Evolutionary conservation across 2,797 vertebrate species (phyloP).

Genomic region (Sandelia bainsii): DNA sequence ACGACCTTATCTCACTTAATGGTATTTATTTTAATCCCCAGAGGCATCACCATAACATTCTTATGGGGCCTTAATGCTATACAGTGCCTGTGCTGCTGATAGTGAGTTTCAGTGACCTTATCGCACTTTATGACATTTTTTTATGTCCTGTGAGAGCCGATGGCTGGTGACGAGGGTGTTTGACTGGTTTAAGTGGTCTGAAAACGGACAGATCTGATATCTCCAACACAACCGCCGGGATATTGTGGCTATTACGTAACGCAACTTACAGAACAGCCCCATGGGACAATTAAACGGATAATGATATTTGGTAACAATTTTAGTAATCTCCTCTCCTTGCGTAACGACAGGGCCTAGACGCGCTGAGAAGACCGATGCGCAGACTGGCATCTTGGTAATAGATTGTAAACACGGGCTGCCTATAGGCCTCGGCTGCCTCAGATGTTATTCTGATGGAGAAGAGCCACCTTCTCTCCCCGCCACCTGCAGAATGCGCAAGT

Average conservation of each 20-base stretch:
- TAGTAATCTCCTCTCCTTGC: constrained; percentile 62
- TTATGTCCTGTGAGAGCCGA: constrained; percentile 46
- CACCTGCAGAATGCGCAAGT: constrained; percentile 97
- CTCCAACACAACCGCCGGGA: constrained; percentile 43
- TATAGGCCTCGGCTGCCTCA: constrained; percentile 73
- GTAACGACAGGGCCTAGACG: constrained; percentile 60
- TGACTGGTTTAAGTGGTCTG: constrained; percentile 52
- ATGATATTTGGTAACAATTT: constrained; percentile 60
- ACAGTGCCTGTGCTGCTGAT: constrained; percentile 25
- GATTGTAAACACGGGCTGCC: constrained; percentile 72
- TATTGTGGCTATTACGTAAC: constrained; percentile 71
- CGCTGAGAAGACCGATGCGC: constrained; percentile 62
- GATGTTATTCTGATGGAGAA: constrained; percentile 72
- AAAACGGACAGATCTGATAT: constrained; percentile 36
- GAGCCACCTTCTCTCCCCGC: constrained; percentile 83
- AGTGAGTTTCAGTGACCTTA: constrained; percentile 62
- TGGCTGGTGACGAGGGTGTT: constrained; percentile 13
- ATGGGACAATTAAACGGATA: constrained; percentile 68
- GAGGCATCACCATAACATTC: constrained; percentile 58
- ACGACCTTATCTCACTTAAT: constrained; percentile 63
- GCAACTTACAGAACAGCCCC: constrained; percentile 67
- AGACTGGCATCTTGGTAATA: constrained; percentile 55
- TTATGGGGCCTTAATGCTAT: constrained; percentile 36
- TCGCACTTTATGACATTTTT: constrained; percentile 67
- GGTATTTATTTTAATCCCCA: constrained; percentile 71